Evolutionary conservation across 2,113 vertebrate genomes (phyloP).

Genomic region (Pycnonotus jocosus): DNA sequence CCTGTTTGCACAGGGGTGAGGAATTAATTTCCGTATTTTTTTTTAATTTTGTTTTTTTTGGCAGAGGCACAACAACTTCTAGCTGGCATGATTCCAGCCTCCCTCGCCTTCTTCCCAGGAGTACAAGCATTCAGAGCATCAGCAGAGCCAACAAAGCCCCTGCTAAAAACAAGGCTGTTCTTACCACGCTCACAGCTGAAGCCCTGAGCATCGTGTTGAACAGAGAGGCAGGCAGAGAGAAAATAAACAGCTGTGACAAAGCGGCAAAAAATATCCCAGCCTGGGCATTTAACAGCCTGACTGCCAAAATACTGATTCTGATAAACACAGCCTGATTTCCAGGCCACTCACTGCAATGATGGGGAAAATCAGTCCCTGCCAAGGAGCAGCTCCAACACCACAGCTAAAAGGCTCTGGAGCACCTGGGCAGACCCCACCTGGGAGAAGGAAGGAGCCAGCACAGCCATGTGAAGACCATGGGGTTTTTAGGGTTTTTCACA

Average conservation of each 20-base stretch:
- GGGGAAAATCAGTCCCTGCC: neutral
- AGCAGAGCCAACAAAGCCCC: conserved; percentile 1
- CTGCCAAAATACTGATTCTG: neutral
- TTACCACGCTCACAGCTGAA: neutral
- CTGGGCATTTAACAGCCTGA: neutral
- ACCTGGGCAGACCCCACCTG: neutral
- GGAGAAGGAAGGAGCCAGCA: neutral
- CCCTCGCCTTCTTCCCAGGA: neutral
- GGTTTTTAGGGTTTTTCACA: neutral
- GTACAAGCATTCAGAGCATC: neutral
- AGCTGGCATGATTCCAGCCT: conserved; percentile 6
- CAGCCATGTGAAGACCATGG: neutral
- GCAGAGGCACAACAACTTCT: neutral
- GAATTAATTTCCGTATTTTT: neutral
- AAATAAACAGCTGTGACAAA: neutral
- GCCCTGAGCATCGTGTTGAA: accelerated
- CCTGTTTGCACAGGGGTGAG: neutral
- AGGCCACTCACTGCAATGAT: neutral
- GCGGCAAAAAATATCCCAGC: neutral
- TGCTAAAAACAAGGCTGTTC: neutral
- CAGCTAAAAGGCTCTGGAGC: neutral
- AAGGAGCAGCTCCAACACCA: accelerated
- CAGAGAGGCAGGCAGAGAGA: neutral
- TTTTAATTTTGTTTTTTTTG: neutral
- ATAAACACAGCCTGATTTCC: neutral